Conservation (phyloP, 37 sponge, comb jelly and placozoan genomes). For the Tethya wilhelma region DNA sequence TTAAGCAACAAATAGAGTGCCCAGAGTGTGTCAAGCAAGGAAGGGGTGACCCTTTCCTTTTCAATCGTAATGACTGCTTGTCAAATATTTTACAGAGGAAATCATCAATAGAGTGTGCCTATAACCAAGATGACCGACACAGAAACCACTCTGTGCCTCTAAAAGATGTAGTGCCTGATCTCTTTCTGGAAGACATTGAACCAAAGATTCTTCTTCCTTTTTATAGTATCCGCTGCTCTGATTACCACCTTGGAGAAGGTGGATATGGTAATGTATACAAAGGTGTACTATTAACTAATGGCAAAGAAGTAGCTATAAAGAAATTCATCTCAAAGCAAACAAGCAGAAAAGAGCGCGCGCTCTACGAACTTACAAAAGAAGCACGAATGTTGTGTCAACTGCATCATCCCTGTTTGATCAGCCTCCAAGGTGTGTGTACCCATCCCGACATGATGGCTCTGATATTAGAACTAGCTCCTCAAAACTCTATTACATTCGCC, state of each 20-base stretch:
- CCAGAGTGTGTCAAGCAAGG: slow-evolving; percentile 57
- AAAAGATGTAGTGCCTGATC: slow-evolving; percentile 83
- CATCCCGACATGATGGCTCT: slow-evolving; percentile 83
- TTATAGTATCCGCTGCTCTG: slow-evolving; percentile 54
- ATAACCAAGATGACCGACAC: slow-evolving; percentile 5
- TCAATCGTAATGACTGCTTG: slow-evolving; percentile 36
- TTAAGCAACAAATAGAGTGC: slow-evolving; percentile 69
- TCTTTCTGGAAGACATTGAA: slow-evolving; percentile 81
- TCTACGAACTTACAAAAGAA: slow-evolving; percentile 74
- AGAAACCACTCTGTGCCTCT: slow-evolving; percentile 64
- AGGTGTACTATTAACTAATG: slow-evolving; percentile 61
- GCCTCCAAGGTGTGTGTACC: slow-evolving; percentile 78
- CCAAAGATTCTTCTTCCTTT: slow-evolving; percentile 64
- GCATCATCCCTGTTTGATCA: slow-evolving; percentile 81
- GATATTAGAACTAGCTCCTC: slow-evolving; percentile 89
- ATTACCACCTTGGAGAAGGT: slow-evolving; percentile 75
- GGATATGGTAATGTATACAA: slow-evolving; percentile 86
- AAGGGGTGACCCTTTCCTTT: slow-evolving; percentile 42
- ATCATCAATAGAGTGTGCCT: slow-evolving; percentile 53
- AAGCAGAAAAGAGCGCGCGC: slow-evolving; percentile 37
- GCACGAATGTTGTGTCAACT: slow-evolving; percentile 65
- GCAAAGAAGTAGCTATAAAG: slow-evolving; percentile 83
- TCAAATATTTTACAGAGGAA: slow-evolving; percentile 30
- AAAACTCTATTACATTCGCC: slow-evolving; percentile 66
- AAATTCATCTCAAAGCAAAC: too few relatives aligned